phyloP scores from a whole-genome alignment of 2,797 vertebrate species.

The Neoniphon sammara region DNA sequence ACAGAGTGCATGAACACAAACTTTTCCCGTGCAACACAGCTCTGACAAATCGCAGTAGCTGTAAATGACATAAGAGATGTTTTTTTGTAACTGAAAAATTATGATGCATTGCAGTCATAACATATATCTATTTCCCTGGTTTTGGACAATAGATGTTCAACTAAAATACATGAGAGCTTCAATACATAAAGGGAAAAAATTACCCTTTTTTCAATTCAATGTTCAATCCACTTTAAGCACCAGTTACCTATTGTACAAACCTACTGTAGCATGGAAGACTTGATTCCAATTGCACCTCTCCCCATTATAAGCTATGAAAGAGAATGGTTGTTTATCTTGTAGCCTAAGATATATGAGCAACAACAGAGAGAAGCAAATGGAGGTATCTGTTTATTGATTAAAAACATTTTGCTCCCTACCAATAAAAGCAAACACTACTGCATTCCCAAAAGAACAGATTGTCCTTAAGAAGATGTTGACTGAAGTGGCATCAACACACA shows the following conservation, averaged over 20 bases:
- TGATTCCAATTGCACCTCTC: too few relatives aligned
- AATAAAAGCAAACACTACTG: conserved; percentile 8
- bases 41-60: too few relatives aligned
- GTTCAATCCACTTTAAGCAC: too few relatives aligned
- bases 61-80: too few relatives aligned
- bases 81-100: too few relatives aligned
- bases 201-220: not conserved
- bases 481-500: not conserved
- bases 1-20: not conserved
- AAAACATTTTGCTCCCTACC: not conserved
- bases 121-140: too few relatives aligned
- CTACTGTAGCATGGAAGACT: not conserved
- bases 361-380: not conserved
- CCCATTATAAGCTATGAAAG: not conserved
- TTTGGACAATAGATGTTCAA: too few relatives aligned
- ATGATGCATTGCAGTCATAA: too few relatives aligned
- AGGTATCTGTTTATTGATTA: not conserved
- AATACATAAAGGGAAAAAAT: too few relatives aligned
- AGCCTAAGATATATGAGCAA: not conserved
- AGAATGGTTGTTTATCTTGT: not conserved
- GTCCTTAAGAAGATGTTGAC: not conserved
- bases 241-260: not conserved
- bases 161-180: not conserved
- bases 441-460: not conserved
- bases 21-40: too few relatives aligned